phyloP scores from a whole-genome alignment of 2,888 invertebrate species.

The Isotomurus palustris region DNA sequence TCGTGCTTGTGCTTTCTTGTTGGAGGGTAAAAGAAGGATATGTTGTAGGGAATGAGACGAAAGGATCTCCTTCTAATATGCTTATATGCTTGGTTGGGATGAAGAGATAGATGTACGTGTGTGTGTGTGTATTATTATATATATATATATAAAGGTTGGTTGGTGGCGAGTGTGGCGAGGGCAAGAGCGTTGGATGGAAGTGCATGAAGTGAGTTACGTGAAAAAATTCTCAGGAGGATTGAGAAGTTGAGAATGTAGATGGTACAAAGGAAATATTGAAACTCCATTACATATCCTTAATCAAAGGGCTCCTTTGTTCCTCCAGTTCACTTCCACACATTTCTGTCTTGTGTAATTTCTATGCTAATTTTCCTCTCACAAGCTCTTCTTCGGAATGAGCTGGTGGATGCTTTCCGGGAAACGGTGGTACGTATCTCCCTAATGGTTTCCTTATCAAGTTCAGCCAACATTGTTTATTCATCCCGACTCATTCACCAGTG shows the following conservation, averaged over 20 bases:
- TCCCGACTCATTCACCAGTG: background rate
- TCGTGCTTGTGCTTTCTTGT: too few species aligned
- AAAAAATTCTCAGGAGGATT: background rate
- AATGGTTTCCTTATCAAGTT: slow-evolving; percentile 1
- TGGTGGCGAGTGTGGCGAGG: too few species aligned
- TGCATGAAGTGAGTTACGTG: too few species aligned
- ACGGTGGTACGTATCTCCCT: background rate
- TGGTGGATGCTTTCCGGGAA: background rate
- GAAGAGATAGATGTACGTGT: too few species aligned
- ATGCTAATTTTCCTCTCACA: background rate
- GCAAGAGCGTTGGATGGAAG: too few species aligned
- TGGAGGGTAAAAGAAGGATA: too few species aligned
- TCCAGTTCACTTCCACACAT: background rate
- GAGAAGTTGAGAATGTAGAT: background rate
- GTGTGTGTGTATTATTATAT: too few species aligned
- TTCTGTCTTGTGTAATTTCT: background rate
- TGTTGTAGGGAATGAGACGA: too few species aligned
- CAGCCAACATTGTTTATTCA: slow-evolving; percentile 2
- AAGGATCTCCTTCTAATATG: too few species aligned
- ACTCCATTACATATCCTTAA: slow-evolving; percentile 1
- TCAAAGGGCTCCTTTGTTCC: slow-evolving; percentile 1
- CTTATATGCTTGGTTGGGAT: too few species aligned
- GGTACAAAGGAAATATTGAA: background rate
- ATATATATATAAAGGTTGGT: too few species aligned
- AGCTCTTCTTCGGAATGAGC: background rate